These are phyloP conservation scores for Euproctis similis DNA, from an alignment of 2,888 invertebrate genomes.

Conservation along the genomic window DNA sequence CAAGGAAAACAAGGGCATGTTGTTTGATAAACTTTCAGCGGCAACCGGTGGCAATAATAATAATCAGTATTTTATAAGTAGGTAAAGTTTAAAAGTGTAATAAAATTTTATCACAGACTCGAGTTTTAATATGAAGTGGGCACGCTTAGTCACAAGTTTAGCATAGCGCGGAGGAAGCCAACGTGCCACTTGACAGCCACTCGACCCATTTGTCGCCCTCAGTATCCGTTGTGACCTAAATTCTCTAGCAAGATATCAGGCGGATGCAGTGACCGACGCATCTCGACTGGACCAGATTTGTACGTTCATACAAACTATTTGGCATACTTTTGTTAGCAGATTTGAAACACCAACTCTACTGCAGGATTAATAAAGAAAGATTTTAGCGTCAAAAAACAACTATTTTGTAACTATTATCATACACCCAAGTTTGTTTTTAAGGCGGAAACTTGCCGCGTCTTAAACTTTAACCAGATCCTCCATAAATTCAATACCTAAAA, in stretches of 20 bases:
- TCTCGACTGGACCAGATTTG: conserved; percentile 37
- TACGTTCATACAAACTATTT: conserved; percentile 38
- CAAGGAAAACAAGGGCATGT: too few relatives aligned
- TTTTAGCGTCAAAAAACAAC: too few relatives aligned
- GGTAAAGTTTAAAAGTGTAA: conserved; percentile 4
- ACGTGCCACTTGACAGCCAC: conserved; percentile 23
- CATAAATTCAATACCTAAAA: too few relatives aligned
- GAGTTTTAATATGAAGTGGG: conserved; percentile 17
- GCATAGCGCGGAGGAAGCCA: conserved; percentile 18
- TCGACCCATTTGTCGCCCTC: conserved; percentile 31
- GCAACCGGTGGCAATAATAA: too few relatives aligned
- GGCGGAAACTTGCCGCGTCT: too few relatives aligned
- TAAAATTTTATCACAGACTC: conserved; percentile 12
- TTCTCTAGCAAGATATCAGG: conserved; percentile 38
- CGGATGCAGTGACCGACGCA: conserved; percentile 32
- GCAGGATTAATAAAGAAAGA: too few relatives aligned
- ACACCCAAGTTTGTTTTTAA: too few relatives aligned
- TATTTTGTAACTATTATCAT: too few relatives aligned
- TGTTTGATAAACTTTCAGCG: too few relatives aligned
- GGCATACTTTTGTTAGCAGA: conserved; percentile 19
- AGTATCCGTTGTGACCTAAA: conserved; percentile 44
- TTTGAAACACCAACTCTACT: too few relatives aligned
- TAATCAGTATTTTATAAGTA: neutral
- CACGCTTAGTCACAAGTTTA: conserved; percentile 20
- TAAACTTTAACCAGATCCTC: too few relatives aligned